These are phyloP conservation scores for Gortyna flavago DNA, from an alignment of 2,888 invertebrate species.

Conservation along the genomic window DNA sequence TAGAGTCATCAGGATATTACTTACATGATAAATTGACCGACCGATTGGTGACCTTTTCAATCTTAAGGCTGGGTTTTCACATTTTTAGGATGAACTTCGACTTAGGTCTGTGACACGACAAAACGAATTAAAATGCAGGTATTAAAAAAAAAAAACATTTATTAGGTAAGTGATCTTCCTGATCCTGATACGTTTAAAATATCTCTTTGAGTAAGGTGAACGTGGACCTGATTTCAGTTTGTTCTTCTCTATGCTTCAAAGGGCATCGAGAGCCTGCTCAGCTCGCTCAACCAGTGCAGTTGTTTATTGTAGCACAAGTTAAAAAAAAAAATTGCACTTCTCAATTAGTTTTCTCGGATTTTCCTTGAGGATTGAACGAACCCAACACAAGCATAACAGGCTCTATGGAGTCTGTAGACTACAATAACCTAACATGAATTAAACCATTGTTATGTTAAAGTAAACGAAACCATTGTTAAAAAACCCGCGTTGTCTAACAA, in stretches of 20 bases:
- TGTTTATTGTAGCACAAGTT: no score
- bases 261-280: no score
- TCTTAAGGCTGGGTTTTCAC: background rate
- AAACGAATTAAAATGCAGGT: background rate
- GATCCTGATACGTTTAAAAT: background rate
- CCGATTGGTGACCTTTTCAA: background rate
- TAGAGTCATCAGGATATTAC: background rate
- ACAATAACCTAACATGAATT: background rate
- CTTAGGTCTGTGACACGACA: background rate
- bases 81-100: background rate
- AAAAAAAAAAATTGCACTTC: background rate
- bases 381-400: background rate
- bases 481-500: conserved; percentile 29
- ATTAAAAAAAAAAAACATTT: background rate
- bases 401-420: no score
- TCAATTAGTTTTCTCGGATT: background rate
- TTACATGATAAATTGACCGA: background rate
- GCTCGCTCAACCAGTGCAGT: no score
- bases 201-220: background rate
- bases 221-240: background rate
- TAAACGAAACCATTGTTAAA: conserved; percentile 7
- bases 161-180: background rate
- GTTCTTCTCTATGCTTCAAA: background rate
- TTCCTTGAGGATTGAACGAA: background rate
- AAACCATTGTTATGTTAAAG: conserved; percentile 10